Evolutionary conservation across 2,797 vertebrate species (phyloP), one percentile per base, ranked within the genome.

Genomic region (Novumbra hubbsi): DNA sequence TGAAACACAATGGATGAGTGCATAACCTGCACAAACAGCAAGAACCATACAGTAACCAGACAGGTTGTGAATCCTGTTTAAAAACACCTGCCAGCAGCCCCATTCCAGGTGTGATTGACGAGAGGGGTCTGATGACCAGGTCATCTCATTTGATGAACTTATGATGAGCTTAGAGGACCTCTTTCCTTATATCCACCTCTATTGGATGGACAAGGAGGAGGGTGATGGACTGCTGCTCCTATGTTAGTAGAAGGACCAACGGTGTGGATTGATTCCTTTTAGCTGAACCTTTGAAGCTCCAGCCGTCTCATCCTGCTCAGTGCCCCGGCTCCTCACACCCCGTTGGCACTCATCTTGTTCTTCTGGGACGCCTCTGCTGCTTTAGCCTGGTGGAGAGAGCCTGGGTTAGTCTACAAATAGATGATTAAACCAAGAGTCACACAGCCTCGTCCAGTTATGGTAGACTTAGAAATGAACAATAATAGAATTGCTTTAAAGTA

Each of bases 291-390:
- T 62, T 21, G 7, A 28, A 7, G 16, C 6, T 3, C 3, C 15
- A 8, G 30, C 57, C 66, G 19, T 11, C 63, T 66, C 52, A 30
- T 76, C 78, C 78, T 52, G 49, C 28, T 50, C 34, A n/a, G 79
- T 73, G 21, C 24, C 63, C 78, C 69, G 68, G 64, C 32, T 68
- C 72, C 78, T 91, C 75, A 94, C 12, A 92, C 88, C 1, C 94
- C 93, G 9, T 94, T 94, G 78, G 92, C 93, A 62, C 88, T 93
- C 81, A 93, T 93, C 84, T 94, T 94, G 84, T 87, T 92, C 83
- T 94, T 93, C 85, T 93, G 92, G 27, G 90, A 78, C 64, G 91
- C 76, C 57, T 94, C 92, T 41, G 93, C 92, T 12, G 88, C 91
- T 89, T 94, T 94, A 67, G 92, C 92, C 94, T 94, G 89, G 50